phyloP scores from a whole-genome alignment of 2,888 invertebrate genomes.

The Argyresthia goedartella region DNA sequence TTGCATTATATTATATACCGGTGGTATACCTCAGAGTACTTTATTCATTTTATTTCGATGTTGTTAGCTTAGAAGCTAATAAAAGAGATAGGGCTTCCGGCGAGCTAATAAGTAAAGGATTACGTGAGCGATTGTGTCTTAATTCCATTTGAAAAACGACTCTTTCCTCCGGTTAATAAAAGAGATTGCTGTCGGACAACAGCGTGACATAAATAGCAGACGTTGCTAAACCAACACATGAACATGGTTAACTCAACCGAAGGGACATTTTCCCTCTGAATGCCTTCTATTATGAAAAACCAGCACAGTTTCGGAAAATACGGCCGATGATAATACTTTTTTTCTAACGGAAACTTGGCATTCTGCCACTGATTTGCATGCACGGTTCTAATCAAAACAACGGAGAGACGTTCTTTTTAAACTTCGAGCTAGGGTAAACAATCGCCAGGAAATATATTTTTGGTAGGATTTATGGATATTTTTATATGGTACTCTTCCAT shows the following conservation, averaged over 20 bases:
- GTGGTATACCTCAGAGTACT: too few relatives aligned
- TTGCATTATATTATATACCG: too few relatives aligned
- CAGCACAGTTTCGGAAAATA: slow-evolving; percentile 19
- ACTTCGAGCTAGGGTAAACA: not conserved
- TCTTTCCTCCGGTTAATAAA: slow-evolving; percentile 22
- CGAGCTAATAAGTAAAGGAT: too few relatives aligned
- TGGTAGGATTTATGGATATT: too few relatives aligned
- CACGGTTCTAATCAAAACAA: slow-evolving; percentile 6
- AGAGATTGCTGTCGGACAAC: slow-evolving; percentile 19
- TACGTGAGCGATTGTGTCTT: slow-evolving; percentile 15
- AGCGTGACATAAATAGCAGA: slow-evolving; percentile 31
- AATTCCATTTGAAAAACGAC: slow-evolving; percentile 40
- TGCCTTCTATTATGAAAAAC: slow-evolving; percentile 35
- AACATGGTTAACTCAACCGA: slow-evolving; percentile 37
- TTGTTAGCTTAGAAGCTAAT: not conserved
- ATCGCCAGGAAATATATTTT: not conserved
- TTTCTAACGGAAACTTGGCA: slow-evolving; percentile 3
- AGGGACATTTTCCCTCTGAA: slow-evolving; percentile 21
- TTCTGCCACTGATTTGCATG: slow-evolving; percentile 7
- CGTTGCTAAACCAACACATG: slow-evolving; percentile 23
- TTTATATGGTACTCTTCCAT: too few relatives aligned
- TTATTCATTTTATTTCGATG: too few relatives aligned
- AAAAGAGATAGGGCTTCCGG: not conserved
- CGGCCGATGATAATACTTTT: slow-evolving; percentile 12
- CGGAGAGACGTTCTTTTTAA: not conserved